phyloP scores from a whole-genome alignment of 2,113 vertebrate genomes.

The Aldabrachelys gigantea region DNA sequence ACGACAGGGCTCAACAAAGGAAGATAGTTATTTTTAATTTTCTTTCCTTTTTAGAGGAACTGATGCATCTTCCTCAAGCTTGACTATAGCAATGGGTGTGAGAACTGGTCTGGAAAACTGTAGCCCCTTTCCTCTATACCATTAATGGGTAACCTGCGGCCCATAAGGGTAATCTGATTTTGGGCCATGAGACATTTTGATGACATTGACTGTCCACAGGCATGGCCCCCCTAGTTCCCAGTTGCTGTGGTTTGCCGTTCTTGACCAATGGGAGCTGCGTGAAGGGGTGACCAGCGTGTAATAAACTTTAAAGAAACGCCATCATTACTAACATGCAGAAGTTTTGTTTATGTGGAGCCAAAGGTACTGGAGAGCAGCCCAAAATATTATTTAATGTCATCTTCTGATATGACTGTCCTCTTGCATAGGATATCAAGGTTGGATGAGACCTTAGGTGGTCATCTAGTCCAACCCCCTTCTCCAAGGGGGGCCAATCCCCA shows the following conservation, averaged over 20 bases:
- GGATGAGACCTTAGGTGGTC: too few relatives aligned
- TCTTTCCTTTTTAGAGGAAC: background rate
- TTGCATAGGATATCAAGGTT: too few relatives aligned
- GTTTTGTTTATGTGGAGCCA: background rate
- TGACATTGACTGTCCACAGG: too few relatives aligned
- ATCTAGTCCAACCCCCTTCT: too few relatives aligned
- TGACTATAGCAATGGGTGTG: background rate
- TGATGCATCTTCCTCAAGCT: background rate
- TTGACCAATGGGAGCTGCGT: too few relatives aligned
- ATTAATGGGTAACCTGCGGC: too few relatives aligned
- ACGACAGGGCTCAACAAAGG: background rate
- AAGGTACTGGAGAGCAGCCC: background rate
- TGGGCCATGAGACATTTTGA: too few relatives aligned
- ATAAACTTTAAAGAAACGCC: background rate
- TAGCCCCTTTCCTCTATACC: background rate
- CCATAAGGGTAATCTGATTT: too few relatives aligned
- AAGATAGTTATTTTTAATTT: background rate
- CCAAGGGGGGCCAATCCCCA: too few relatives aligned
- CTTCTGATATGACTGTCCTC: background rate
- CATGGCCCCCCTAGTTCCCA: too few relatives aligned
- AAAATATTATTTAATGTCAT: background rate
- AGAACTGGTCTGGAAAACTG: background rate
- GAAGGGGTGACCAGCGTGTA: too few relatives aligned
- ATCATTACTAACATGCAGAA: background rate
- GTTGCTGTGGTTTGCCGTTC: too few relatives aligned